Conservation (phyloP, 2,888 invertebrate genomes). For the Melieria crassipennis region DNA sequence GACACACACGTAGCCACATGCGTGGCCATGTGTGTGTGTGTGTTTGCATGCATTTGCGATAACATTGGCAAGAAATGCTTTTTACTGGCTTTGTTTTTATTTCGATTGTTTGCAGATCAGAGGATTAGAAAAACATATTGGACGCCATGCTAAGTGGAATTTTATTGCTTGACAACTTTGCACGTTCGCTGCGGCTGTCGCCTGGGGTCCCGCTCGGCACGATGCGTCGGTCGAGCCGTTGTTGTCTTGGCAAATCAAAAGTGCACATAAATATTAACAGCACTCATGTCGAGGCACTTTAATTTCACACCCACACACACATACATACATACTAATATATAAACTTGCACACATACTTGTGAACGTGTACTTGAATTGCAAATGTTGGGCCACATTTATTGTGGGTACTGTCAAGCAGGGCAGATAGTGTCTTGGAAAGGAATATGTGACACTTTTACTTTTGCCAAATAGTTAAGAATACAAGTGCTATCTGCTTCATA, state of each 20-base stretch:
- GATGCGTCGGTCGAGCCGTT: background rate
- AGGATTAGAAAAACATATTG: conserved; percentile 42
- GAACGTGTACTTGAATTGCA: background rate
- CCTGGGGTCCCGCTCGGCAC: too few species aligned
- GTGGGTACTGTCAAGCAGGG: too few species aligned
- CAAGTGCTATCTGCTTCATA: too few species aligned
- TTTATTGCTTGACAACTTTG: conserved; percentile 38
- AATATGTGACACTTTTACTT: too few species aligned
- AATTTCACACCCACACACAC: conserved; percentile 23
- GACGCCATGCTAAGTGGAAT: conserved; percentile 40
- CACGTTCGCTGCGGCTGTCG: conserved; percentile 1
- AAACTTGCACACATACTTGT: background rate
- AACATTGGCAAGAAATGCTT: background rate
- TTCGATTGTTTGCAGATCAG: conserved; percentile 42
- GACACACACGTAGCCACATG: background rate
- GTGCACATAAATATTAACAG: conserved; percentile 32
- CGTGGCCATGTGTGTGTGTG: background rate
- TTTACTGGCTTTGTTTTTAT: conserved; percentile 31
- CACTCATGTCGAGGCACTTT: conserved; percentile 27
- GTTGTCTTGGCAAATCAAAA: conserved; percentile 29
- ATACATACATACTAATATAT: conserved; percentile 18
- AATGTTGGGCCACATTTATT: too few species aligned
- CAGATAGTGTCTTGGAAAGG: too few species aligned
- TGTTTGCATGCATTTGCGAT: background rate
- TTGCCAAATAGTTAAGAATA: too few species aligned